Evolutionary conservation across 2,113 vertebrate species (phyloP).

Genomic region (Myiagra hebetior): DNA sequence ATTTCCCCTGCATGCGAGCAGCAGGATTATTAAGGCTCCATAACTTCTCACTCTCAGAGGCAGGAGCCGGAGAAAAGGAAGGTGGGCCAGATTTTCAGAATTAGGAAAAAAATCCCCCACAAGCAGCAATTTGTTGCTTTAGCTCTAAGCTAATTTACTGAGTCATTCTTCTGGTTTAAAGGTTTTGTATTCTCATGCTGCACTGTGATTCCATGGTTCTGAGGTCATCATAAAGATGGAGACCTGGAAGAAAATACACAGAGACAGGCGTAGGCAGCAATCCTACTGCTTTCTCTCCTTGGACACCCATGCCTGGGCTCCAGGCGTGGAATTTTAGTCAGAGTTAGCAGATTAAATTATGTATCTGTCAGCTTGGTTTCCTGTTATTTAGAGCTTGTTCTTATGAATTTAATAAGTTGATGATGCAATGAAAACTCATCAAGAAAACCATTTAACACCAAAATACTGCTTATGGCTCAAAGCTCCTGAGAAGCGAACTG

Average conservation of each 20-base stretch:
- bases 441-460: neutral
- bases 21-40: neutral
- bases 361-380: neutral
- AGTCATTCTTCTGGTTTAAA: neutral
- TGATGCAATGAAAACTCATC: neutral
- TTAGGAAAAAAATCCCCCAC: neutral
- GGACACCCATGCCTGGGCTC: neutral
- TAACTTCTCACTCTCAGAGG: neutral
- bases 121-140: neutral
- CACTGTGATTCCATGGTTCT: neutral
- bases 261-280: neutral
- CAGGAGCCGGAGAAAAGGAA: neutral
- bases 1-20: neutral
- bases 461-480: neutral
- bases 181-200: neutral
- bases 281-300: neutral
- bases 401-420: neutral
- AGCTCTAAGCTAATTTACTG: neutral
- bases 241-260: neutral
- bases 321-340: neutral
- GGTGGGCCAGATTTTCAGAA: neutral
- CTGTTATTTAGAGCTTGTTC: neutral
- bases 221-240: neutral
- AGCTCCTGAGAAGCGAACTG: neutral
- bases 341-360: neutral